Evolutionary conservation across 2,113 vertebrate genomes (phyloP).

Genomic region (Elachura formosa): DNA sequence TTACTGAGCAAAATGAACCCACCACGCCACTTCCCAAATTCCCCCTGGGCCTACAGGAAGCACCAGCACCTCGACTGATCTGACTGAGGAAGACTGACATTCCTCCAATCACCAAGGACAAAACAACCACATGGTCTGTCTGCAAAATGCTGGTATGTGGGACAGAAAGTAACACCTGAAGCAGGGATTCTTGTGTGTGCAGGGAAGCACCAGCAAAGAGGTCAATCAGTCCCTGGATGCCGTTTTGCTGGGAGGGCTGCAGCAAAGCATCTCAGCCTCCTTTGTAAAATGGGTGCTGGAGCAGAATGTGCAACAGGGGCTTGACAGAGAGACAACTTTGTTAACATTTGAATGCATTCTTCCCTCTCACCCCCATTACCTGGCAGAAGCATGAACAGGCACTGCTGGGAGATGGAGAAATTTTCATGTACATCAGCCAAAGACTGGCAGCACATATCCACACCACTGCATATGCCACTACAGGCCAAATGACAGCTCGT

Average conservation of each 20-base stretch:
- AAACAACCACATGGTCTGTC: neutral
- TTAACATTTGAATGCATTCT: neutral
- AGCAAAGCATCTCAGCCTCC: neutral
- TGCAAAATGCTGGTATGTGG: neutral
- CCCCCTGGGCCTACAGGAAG: neutral
- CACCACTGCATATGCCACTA: neutral
- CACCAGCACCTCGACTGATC: neutral
- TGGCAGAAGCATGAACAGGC: neutral
- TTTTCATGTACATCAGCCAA: neutral
- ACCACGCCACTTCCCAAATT: fast-evolving
- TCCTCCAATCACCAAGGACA: neutral
- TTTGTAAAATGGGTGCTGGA: neutral
- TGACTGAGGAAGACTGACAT: neutral
- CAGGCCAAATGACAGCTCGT: neutral
- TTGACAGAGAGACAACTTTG: neutral
- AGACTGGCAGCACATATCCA: neutral
- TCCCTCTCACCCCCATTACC: neutral
- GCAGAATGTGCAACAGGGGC: fast-evolving
- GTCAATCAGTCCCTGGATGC: neutral
- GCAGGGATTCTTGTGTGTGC: neutral
- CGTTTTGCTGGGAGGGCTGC: neutral
- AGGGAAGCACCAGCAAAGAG: neutral
- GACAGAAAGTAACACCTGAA: neutral
- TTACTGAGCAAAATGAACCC: neutral
- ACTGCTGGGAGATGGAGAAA: neutral